phyloP scores from a whole-genome alignment of 2,888 invertebrate genomes.

The Plagiodera versicolora region DNA sequence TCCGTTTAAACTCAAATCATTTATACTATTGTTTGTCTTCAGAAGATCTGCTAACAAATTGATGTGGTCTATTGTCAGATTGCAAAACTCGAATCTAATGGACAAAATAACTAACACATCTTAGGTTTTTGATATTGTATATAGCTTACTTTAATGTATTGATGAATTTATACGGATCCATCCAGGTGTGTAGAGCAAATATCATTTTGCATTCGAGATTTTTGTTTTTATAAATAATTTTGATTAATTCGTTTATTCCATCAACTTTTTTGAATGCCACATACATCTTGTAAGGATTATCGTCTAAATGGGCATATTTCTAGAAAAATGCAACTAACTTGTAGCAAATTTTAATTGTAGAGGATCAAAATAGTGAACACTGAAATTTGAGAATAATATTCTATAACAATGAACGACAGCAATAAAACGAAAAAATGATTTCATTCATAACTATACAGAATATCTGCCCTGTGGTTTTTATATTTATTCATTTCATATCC shows the following conservation, averaged over 20 bases:
- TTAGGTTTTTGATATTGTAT: not conserved
- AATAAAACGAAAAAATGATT: no score
- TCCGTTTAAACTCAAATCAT: constrained; percentile 28
- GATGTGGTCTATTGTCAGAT: constrained; percentile 22
- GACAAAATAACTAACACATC: no score
- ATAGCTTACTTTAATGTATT: constrained; percentile 12
- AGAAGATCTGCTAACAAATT: constrained; percentile 19
- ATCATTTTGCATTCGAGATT: constrained; percentile 12
- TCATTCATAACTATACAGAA: no score
- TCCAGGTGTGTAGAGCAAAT: not conserved
- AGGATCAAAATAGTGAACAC: no score
- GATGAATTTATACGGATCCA: constrained; percentile 2
- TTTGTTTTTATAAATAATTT: constrained; percentile 15
- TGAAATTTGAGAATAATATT: no score
- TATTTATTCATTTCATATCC: no score
- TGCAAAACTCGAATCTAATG: constrained; percentile 30
- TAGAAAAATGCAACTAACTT: not conserved
- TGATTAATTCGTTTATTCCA: constrained; percentile 8
- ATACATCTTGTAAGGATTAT: constrained; percentile 1
- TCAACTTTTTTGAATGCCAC: constrained; percentile 5
- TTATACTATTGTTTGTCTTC: constrained; percentile 6
- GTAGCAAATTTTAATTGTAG: no score
- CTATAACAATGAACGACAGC: no score
- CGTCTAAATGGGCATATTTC: not conserved
- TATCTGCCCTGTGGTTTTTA: no score